Percentiles rank a stretch among this genome's conserved stretches.
phyloP scores from a whole-genome alignment of 1,140 invertebrate species.

The Drosophila murphyi region DNA sequence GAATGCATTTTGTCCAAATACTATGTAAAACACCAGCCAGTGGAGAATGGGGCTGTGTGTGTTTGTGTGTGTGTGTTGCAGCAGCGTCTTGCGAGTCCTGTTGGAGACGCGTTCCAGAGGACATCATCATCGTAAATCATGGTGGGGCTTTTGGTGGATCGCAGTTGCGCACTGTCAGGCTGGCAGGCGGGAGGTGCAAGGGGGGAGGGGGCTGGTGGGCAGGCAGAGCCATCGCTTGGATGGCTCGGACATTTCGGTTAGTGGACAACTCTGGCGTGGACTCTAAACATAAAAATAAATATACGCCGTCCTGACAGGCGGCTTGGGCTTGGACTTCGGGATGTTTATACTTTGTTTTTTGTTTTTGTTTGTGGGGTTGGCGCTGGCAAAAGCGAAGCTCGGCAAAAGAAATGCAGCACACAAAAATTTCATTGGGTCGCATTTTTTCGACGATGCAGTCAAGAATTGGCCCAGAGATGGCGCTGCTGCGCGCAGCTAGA shows the following conservation, averaged over 20 bases:
- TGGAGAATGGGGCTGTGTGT: not conserved
- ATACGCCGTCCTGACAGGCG: constrained; percentile 70
- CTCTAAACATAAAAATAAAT: constrained; percentile 82
- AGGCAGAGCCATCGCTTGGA: constrained; percentile 41
- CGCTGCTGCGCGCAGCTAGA: constrained; percentile 24
- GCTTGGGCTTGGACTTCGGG: constrained; percentile 17
- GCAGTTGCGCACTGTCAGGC: too few species aligned
- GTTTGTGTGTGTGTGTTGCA: constrained; percentile 7
- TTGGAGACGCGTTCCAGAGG: constrained; percentile 62
- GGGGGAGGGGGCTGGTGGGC: not conserved
- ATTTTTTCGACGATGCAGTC: constrained; percentile 63
- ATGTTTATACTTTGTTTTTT: not conserved
- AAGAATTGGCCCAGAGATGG: constrained; percentile 46
- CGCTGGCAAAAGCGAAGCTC: constrained; percentile 15
- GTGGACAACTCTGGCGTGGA: constrained; percentile 48
- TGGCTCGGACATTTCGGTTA: constrained; percentile 46
- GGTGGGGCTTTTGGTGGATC: constrained; percentile 64
- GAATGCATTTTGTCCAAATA: constrained; percentile 8
- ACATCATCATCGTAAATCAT: constrained; percentile 83
- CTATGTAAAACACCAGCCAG: not conserved
- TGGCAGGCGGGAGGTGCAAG: too few species aligned
- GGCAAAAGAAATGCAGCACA: constrained; percentile 59
- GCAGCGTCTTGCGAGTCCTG: constrained; percentile 34
- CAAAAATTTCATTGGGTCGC: constrained; percentile 74
- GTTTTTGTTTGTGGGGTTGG: too few species aligned